Evolutionary conservation across 2,113 vertebrate genomes (phyloP), one percentile per base, ranked within the genome.

Genomic region (Indri indri): DNA sequence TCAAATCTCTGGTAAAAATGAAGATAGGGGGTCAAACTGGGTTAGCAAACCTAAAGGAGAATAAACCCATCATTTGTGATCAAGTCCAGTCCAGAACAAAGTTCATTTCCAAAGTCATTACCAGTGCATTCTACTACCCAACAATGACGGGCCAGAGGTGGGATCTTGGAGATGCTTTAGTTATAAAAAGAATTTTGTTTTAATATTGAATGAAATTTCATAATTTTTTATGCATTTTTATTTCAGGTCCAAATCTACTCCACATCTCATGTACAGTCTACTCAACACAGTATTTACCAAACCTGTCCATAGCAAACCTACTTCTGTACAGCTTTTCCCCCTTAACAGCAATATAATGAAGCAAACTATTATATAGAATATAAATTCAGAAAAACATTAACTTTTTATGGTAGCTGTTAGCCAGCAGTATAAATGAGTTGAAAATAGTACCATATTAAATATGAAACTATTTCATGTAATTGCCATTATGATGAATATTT

Each of bases 321-420:
- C 2, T 50, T 17, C 12, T 59, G 18, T 3, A 17, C 0, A 37
- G 18, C 13, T 7, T 14, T 18, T 4, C 9, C 2, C 37, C 9
- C 45, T 52, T 50, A 22, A 47, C 5, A 40, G 5, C 18, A 59
- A 37, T 34, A 37, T 32, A 32, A 74, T 2, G 25, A n/a, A 6
- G 3, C 12, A 34, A 7, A 3, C 13, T 87, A 50, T 70, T 32
- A 45, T 3, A 91, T 2, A 34, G 11, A 80, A 81, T 82, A 59
- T 18, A 54, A 57, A 61, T 7, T 70, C 40, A 84, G 40, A 23
- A 40, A 65, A 83, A 79, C 8, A 84, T 11, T 6, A 17, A 4
- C 22, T 85, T 47, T 68, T 81, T 42, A 63, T 32, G 8, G 18
- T 22, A 76, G n/a, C 68, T 82, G 4, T 5, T 45, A 71, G n/a